Evolutionary conservation across 2,888 invertebrate genomes (phyloP).

Genomic region (Tenthredo amoena): DNA sequence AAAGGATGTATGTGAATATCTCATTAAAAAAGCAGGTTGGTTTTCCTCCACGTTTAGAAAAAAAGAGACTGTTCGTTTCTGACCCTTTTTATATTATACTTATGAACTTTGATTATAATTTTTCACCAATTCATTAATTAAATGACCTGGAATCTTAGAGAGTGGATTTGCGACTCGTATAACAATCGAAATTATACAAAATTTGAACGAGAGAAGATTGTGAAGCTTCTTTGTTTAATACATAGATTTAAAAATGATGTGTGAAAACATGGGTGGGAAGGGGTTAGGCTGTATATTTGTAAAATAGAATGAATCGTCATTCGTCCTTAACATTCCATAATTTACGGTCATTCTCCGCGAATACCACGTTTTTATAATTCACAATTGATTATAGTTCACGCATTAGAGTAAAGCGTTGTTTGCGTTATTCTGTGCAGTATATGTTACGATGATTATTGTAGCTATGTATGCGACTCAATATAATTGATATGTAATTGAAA

Average conservation of each 20-base stretch:
- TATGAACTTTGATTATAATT: too few relatives aligned
- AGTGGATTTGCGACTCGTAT: neutral
- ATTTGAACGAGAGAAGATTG: neutral
- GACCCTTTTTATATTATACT: too few relatives aligned
- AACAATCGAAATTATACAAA: neutral
- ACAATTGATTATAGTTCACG: neutral
- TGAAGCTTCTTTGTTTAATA: neutral
- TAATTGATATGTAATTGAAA: neutral
- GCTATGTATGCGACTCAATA: neutral
- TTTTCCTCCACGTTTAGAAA: neutral
- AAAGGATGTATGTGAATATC: neutral
- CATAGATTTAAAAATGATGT: neutral
- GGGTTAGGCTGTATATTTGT: neutral
- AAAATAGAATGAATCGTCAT: neutral
- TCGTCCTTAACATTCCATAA: neutral
- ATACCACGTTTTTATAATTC: neutral
- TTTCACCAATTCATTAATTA: too few relatives aligned
- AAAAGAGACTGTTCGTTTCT: too few relatives aligned
- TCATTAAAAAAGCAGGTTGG: neutral
- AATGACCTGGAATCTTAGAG: neutral
- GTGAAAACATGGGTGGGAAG: neutral
- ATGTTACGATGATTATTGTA: neutral
- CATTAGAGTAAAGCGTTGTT: neutral
- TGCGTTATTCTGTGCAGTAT: neutral
- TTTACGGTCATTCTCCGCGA: neutral